Conservation (phyloP, 2,888 invertebrate genomes). For the Microchrysa polita region DNA sequence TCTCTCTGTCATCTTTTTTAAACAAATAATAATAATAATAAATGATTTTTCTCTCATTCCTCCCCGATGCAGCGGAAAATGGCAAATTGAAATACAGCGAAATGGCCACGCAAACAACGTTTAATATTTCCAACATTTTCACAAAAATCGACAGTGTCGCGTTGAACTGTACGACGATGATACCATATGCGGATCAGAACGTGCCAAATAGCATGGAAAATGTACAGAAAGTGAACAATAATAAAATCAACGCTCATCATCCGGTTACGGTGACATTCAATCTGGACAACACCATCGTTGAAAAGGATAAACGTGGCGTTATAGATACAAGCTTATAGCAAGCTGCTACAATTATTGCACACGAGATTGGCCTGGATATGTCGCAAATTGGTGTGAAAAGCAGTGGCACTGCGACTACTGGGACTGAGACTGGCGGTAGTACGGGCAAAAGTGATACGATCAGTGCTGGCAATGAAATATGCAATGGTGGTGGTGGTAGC, state of each 20-base stretch:
- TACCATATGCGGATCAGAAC: conserved; percentile 64
- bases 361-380: conserved; percentile 2
- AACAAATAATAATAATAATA: conserved; percentile 21
- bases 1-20: conserved; percentile 43
- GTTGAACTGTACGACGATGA: conserved; percentile 56
- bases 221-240: conserved; percentile 60
- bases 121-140: conserved; percentile 61
- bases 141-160: conserved; percentile 58
- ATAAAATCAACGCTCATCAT: conserved; percentile 58
- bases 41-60: conserved; percentile 1
- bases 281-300: conserved; percentile 20
- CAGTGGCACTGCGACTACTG: background rate
- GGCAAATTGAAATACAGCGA: conserved; percentile 61
- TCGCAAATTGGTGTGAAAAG: background rate
- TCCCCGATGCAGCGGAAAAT: conserved; percentile 55
- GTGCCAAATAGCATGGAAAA: conserved; percentile 60
- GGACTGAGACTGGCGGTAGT: no score
- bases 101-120: conserved; percentile 64
- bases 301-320: conserved; percentile 43
- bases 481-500: background rate
- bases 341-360: conserved; percentile 53
- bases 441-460: background rate
- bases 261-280: conserved; percentile 46
- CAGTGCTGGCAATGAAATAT: no score
- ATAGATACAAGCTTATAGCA: conserved; percentile 62